Base-by-base conservation (phyloP, 2,888 invertebrate species). In the Azorinus chamasolen region DNA sequence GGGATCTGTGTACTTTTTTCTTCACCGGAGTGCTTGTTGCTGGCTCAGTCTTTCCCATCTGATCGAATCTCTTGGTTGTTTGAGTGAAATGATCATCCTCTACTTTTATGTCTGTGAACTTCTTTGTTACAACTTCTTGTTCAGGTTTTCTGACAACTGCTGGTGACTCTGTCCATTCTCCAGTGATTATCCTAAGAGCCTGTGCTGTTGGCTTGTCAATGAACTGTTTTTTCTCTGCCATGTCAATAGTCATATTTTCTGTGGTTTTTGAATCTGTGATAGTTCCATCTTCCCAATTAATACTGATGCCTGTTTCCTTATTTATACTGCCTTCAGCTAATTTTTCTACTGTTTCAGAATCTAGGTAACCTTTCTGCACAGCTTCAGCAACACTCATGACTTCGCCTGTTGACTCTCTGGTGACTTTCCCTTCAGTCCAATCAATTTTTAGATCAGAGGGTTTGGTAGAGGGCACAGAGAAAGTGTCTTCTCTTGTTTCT, bases 341-440 rank as follows among this genome's bases (percentile, higher is more conserved):
- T 95, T 92, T 95, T 95, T 55, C 96, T 8, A 90, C 95, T 37
- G 95, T 94, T 70, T 95, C 94, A 0, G 96, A 95, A 90, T 97
- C 96, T 88, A 96, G 63, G 27, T 89, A 66, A 1, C 91, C 91
- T 71, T 83, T 84, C 70, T 87, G 86, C 1, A 97, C 95, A 6
- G 97, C 97, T 93, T 97, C 96, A 2, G 96, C 95, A 18, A 97
- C 95, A 48, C 96, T 96, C 94, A 97, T 92, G 89, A 96, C 96
- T 92, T 97, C 96, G 92, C 96, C 95, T 64, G 95, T 90, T 45
- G 86, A 51, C 50, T 85, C 86, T 89, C 97, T 96, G 76, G 95
- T 93, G 16, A 88, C 87, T 22, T 82, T 84, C 45, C 88, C 87
- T 48, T 86, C 76, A 25, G 81, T 66, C 90, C 90, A 90, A 71